These are phyloP conservation scores for Sitodiplosis mosellana DNA, from an alignment of 1,140 invertebrate species.

Conservation along the genomic window DNA sequence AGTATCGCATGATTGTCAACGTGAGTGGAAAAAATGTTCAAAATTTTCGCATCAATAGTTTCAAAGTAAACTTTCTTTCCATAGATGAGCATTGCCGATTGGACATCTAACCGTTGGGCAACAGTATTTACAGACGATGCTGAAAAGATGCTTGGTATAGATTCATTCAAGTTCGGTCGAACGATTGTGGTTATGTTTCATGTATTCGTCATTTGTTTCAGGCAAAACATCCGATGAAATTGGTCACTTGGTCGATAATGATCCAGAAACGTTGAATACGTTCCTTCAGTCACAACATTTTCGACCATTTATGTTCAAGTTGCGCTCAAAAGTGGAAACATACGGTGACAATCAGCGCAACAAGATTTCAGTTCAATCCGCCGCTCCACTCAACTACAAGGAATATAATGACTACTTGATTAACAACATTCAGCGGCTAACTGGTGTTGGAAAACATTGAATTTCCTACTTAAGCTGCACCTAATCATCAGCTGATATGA, in stretches of 20 bases:
- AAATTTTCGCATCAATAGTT: constrained; percentile 23
- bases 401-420: constrained; percentile 53
- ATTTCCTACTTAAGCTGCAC: too few relatives aligned
- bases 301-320: constrained; percentile 58
- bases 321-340: constrained; percentile 72
- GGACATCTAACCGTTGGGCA: constrained; percentile 61
- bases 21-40: constrained; percentile 35
- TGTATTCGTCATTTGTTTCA: too few relatives aligned
- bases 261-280: constrained; percentile 34
- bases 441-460: constrained; percentile 28
- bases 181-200: too few relatives aligned
- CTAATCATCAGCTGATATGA: too few relatives aligned
- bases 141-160: constrained; percentile 52
- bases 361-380: constrained; percentile 48
- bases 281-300: constrained; percentile 59
- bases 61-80: constrained; percentile 11
- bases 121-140: constrained; percentile 79
- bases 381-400: constrained; percentile 52
- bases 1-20: constrained; percentile 62
- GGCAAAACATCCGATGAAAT: constrained; percentile 31
- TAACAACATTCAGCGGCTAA: constrained; percentile 38
- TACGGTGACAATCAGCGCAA: constrained; percentile 66
- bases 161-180: too few relatives aligned
- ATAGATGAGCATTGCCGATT: constrained; percentile 63
- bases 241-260: constrained; percentile 43